Percentiles rank a stretch among this genome's conserved stretches.
phyloP scores from a whole-genome alignment of 2,888 invertebrate species.

The Caenorhabditis sinica region DNA sequence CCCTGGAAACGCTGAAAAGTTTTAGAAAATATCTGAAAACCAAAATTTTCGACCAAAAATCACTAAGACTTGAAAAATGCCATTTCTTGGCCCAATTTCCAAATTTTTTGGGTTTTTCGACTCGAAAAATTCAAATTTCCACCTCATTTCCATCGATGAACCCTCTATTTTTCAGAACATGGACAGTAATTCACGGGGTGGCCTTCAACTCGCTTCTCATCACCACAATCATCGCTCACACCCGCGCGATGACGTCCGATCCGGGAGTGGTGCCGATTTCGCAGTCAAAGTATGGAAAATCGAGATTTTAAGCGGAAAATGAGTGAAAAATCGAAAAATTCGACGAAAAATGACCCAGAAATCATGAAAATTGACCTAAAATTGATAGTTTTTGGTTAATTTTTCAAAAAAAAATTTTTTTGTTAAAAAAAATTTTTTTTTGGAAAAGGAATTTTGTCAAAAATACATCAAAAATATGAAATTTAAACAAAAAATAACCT shows the following conservation, averaged over 20 bases:
- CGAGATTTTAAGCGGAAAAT: too few relatives aligned
- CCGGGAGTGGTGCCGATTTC: slow-evolving; percentile 91
- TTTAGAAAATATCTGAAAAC: slow-evolving; percentile 5
- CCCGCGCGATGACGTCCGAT: slow-evolving; percentile 93
- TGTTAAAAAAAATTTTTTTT: too few relatives aligned
- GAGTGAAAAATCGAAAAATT: slow-evolving; percentile 84
- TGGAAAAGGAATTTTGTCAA: too few relatives aligned
- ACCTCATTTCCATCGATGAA: background rate
- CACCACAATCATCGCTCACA: slow-evolving; percentile 89
- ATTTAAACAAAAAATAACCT: too few relatives aligned
- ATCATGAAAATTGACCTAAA: slow-evolving; percentile 86
- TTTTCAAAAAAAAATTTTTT: too few relatives aligned
- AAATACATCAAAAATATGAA: too few relatives aligned
- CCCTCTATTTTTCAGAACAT: slow-evolving; percentile 83
- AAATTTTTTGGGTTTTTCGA: slow-evolving; percentile 34
- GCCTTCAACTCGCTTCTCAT: slow-evolving; percentile 90
- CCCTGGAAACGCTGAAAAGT: background rate
- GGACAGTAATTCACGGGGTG: slow-evolving; percentile 91
- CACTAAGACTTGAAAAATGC: background rate
- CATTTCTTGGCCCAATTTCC: background rate
- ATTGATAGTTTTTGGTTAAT: background rate
- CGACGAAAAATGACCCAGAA: background rate
- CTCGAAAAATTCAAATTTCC: background rate
- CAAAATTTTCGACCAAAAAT: background rate
- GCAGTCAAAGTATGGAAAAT: slow-evolving; percentile 86